Evolutionary conservation across 2,888 invertebrate genomes (phyloP).

Genomic region (Caenorhabditis angaria): DNA sequence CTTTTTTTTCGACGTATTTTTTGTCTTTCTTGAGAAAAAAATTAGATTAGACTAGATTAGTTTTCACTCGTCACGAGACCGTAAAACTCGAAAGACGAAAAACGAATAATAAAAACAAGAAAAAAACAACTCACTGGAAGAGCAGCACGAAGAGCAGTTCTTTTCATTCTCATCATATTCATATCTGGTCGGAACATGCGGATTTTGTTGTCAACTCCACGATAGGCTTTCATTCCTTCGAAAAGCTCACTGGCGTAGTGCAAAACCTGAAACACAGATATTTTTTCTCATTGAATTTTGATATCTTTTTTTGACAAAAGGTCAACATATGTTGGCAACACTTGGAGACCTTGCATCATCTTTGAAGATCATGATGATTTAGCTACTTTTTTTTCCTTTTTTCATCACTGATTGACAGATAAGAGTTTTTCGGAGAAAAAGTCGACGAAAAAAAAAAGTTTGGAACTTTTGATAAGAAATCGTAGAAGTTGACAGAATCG

Average conservation of each 20-base stretch:
- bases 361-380: not conserved
- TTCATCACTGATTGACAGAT: not conserved
- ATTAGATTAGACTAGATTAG: not conserved
- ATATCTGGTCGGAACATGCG: constrained; percentile 92
- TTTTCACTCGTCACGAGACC: not conserved
- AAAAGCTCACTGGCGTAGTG: constrained; percentile 81
- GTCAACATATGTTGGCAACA: not conserved
- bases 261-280: constrained; percentile 58
- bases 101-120: not conserved
- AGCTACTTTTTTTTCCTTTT: not conserved
- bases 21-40: not conserved
- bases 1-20: not conserved
- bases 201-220: constrained; percentile 89
- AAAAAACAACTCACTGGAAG: constrained; percentile 77
- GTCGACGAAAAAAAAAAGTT: too few relatives aligned
- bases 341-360: not conserved
- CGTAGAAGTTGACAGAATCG: not conserved
- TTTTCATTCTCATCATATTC: constrained; percentile 92
- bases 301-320: not conserved
- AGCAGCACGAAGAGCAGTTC: constrained; percentile 84
- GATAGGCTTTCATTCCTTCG: constrained; percentile 96
- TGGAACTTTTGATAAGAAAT: not conserved
- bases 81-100: not conserved
- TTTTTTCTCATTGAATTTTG: not conserved
- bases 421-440: not conserved